phyloP scores from a whole-genome alignment of 2,113 vertebrate genomes.

The Centropus bengalensis region DNA sequence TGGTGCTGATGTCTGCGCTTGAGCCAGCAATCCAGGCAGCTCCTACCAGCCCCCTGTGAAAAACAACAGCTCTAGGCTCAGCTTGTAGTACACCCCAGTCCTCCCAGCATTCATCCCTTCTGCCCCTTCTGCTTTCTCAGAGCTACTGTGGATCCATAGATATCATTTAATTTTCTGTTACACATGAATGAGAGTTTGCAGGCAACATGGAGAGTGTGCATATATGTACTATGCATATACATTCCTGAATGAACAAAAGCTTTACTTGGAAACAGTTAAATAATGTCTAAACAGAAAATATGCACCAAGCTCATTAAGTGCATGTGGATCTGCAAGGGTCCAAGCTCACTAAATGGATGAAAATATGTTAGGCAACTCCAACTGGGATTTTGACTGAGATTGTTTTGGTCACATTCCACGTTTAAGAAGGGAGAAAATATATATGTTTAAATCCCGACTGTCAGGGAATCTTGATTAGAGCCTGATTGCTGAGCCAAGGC shows the following conservation, averaged over 20 bases:
- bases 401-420: not conserved
- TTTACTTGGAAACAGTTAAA: not conserved
- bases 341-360: not conserved
- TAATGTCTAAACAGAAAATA: not conserved
- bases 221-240: not conserved
- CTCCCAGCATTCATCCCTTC: not conserved
- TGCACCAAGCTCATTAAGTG: not conserved
- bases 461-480: not conserved
- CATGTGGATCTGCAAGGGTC: not conserved
- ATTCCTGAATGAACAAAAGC: not conserved
- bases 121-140: not conserved
- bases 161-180: not conserved
- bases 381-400: not conserved
- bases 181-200: not conserved
- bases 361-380: not conserved
- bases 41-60: not conserved
- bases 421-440: not conserved
- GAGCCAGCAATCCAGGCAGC: not conserved
- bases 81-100: not conserved
- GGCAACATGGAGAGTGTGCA: not conserved
- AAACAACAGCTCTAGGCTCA: not conserved
- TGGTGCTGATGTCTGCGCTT: not conserved
- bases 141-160: not conserved
- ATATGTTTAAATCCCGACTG: not conserved
- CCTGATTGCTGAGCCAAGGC: not conserved